A percentile compares a stretch with the other conserved stretches of the same genome.
Conservation (phyloP, 2,888 invertebrate genomes). For the Leistus spinibarbis region DNA sequence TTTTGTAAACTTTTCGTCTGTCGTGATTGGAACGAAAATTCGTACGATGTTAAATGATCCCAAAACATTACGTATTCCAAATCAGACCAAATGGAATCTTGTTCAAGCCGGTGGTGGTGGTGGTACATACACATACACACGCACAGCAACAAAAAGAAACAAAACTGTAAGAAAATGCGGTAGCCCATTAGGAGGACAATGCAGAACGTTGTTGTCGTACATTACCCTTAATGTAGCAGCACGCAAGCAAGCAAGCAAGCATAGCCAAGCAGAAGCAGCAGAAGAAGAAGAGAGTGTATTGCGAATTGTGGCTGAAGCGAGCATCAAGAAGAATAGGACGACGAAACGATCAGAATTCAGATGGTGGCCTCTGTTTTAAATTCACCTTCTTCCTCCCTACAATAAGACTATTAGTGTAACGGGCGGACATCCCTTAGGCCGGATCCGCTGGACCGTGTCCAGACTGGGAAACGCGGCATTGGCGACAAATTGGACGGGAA, state of each 20-base stretch:
- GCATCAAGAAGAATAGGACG: background rate
- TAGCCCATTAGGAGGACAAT: slow-evolving; percentile 6
- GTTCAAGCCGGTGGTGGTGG: no score
- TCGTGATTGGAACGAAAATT: background rate
- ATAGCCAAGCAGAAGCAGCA: background rate
- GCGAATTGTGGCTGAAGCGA: background rate
- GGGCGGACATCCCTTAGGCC: slow-evolving; percentile 48
- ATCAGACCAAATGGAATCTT: background rate
- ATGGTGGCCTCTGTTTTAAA: slow-evolving; percentile 53
- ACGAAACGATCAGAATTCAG: slow-evolving; percentile 46
- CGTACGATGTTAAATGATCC: background rate
- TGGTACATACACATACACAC: no score
- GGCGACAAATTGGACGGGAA: slow-evolving; percentile 59
- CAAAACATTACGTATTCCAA: background rate
- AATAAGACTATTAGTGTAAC: slow-evolving; percentile 59
- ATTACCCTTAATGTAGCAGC: slow-evolving; percentile 33
- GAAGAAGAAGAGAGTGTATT: background rate
- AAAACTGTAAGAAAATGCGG: slow-evolving; percentile 13
- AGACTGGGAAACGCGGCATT: slow-evolving; percentile 55
- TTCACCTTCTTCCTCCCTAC: slow-evolving; percentile 53
- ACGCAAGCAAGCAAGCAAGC: slow-evolving; percentile 2
- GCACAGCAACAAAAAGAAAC: background rate
- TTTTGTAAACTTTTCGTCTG: background rate
- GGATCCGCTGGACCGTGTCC: slow-evolving; percentile 54
- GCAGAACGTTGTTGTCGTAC: slow-evolving; percentile 18